These are phyloP conservation scores for Parnassius mnemosyne DNA, from an alignment of 2,888 invertebrate genomes.

Conservation along the genomic window DNA sequence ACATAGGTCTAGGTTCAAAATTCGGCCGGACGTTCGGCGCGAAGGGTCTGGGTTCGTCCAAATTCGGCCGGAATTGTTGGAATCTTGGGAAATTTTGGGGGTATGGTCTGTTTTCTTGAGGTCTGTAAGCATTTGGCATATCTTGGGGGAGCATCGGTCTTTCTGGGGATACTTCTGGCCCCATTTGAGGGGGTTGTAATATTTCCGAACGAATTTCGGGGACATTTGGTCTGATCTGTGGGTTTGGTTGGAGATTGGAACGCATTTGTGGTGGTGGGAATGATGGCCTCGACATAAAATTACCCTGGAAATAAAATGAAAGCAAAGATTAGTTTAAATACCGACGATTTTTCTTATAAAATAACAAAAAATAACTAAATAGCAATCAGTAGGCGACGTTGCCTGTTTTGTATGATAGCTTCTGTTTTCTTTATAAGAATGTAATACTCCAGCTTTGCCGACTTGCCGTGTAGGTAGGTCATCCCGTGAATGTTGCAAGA, in stretches of 20 bases:
- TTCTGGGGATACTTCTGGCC: constrained; percentile 47
- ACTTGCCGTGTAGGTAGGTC: no score
- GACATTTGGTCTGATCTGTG: constrained; percentile 34
- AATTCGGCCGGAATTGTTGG: constrained; percentile 40
- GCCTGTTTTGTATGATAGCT: no score
- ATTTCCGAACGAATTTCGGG: constrained; percentile 34
- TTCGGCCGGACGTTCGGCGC: constrained; percentile 39
- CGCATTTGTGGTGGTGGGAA: constrained; percentile 52
- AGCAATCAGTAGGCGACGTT: no score
- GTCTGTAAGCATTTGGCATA: constrained; percentile 35
- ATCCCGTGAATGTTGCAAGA: no score
- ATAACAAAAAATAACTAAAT: no score
- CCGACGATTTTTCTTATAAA: no score
- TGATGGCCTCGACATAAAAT: constrained; percentile 53
- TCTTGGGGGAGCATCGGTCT: constrained; percentile 40
- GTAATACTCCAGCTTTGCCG: no score
- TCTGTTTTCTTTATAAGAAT: no score
- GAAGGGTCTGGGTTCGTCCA: constrained; percentile 39
- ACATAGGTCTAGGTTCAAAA: constrained; percentile 50
- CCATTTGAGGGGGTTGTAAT: constrained; percentile 32
- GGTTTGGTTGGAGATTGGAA: constrained; percentile 30
- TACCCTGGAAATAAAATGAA: constrained; percentile 47
- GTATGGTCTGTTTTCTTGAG: constrained; percentile 37
- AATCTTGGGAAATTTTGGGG: constrained; percentile 38
- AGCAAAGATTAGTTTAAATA: no score